Evolutionary conservation across 2,797 vertebrate genomes (phyloP).

Genomic region (Sitta carolinensis): DNA sequence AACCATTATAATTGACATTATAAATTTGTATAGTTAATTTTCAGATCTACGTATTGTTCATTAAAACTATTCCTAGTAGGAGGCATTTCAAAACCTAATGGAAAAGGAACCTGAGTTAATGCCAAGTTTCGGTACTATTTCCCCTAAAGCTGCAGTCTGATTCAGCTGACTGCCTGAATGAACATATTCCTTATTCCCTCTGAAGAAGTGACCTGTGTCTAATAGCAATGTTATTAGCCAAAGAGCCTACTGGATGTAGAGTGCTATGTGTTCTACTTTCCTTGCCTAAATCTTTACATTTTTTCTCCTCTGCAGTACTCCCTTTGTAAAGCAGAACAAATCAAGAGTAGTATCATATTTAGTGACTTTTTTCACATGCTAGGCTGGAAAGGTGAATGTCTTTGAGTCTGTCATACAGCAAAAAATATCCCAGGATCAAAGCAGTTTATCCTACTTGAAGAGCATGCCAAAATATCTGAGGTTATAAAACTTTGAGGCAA

Average conservation of each 20-base stretch:
- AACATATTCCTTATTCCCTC: background rate
- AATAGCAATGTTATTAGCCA: background rate
- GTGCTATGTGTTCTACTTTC: background rate
- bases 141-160: background rate
- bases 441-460: background rate
- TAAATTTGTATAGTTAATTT: background rate
- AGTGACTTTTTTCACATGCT: background rate
- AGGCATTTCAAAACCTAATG: background rate
- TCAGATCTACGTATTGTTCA: background rate
- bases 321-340: background rate
- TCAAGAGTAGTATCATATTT: background rate
- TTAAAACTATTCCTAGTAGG: background rate
- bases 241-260: background rate
- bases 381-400: background rate
- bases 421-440: background rate
- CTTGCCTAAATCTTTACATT: background rate
- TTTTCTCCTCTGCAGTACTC: background rate
- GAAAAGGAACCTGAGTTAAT: background rate
- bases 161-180: conserved; percentile 5
- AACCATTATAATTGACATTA: background rate
- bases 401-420: background rate
- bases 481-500: background rate
- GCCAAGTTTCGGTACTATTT: background rate
- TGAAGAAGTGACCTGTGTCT: conserved; percentile 21
- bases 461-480: background rate